These are phyloP conservation scores for Coracias cyanogaster DNA, from an alignment of 2,797 vertebrate genomes.

Conservation along the genomic window DNA sequence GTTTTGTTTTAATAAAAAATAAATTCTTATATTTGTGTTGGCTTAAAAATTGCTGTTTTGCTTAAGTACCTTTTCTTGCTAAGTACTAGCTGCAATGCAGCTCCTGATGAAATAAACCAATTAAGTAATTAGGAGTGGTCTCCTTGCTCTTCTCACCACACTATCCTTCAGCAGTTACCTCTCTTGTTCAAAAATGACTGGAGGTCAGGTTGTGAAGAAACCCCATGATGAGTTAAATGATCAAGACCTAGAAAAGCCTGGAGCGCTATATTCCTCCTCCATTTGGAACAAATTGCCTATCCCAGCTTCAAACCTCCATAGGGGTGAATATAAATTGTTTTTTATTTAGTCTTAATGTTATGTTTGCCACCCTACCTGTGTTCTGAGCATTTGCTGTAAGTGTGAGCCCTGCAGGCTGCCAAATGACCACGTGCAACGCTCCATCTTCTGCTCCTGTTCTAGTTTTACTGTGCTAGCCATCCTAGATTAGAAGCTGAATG, in stretches of 20 bases:
- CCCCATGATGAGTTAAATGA: slow-evolving; percentile 23
- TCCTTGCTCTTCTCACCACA: neutral
- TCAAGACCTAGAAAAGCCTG: slow-evolving; percentile 30
- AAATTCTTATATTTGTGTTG: neutral
- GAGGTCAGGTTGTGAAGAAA: slow-evolving; percentile 36
- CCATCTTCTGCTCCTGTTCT: neutral
- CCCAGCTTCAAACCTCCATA: slow-evolving; percentile 40
- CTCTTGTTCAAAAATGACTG: slow-evolving; percentile 28
- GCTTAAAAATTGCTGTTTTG: neutral
- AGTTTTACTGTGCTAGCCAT: neutral
- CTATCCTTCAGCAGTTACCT: neutral
- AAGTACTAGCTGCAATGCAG: neutral
- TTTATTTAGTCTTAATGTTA: slow-evolving; percentile 64
- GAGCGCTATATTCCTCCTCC: slow-evolving; percentile 3
- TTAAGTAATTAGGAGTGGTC: neutral
- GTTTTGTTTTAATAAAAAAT: neutral
- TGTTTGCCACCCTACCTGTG: neutral
- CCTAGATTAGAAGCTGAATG: neutral
- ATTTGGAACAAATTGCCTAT: slow-evolving; percentile 40
- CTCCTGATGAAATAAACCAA: neutral
- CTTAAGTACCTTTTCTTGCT: neutral
- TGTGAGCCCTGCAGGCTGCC: neutral
- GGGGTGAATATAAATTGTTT: slow-evolving; percentile 40
- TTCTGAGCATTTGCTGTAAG: slow-evolving; percentile 9
- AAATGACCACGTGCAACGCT: slow-evolving; percentile 16